These are phyloP conservation scores for Galerucella calmariensis DNA, from an alignment of 2,888 invertebrate genomes.

Conservation along the genomic window DNA sequence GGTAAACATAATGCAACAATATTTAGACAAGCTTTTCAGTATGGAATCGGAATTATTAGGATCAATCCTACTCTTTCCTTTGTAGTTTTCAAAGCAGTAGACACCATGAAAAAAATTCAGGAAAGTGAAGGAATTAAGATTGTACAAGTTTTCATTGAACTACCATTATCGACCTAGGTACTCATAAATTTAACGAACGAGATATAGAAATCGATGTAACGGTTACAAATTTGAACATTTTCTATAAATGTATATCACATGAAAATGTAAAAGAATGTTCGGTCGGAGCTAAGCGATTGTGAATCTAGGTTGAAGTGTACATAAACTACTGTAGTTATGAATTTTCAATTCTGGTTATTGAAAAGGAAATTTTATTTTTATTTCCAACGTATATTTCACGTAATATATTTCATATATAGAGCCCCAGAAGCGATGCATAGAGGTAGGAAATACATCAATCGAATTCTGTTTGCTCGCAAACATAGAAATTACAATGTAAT, in stretches of 20 bases:
- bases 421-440: neutral
- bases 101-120: too few relatives aligned
- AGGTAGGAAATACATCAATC: neutral
- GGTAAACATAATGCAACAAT: too few relatives aligned
- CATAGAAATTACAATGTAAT: neutral
- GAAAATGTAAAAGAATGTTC: constrained; percentile 19
- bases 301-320: constrained; percentile 26
- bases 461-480: neutral
- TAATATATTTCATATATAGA: constrained; percentile 9
- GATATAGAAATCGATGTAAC: constrained; percentile 12
- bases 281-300: constrained; percentile 17
- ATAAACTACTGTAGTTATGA: constrained; percentile 35
- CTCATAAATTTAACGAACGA: constrained; percentile 14
- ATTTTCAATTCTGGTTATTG: constrained; percentile 33
- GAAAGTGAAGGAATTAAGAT: too few relatives aligned
- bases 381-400: constrained; percentile 12
- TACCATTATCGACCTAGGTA: too few relatives aligned
- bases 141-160: too few relatives aligned
- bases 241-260: constrained; percentile 25
- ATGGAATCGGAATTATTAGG: too few relatives aligned
- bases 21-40: too few relatives aligned
- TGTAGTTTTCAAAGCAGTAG: too few relatives aligned
- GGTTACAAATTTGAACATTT: constrained; percentile 23
- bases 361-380: constrained; percentile 21
- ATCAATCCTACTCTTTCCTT: too few relatives aligned